These are phyloP conservation scores for Macrosteles quadrilineatus DNA, from an alignment of 1,140 invertebrate genomes.

Conservation along the genomic window DNA sequence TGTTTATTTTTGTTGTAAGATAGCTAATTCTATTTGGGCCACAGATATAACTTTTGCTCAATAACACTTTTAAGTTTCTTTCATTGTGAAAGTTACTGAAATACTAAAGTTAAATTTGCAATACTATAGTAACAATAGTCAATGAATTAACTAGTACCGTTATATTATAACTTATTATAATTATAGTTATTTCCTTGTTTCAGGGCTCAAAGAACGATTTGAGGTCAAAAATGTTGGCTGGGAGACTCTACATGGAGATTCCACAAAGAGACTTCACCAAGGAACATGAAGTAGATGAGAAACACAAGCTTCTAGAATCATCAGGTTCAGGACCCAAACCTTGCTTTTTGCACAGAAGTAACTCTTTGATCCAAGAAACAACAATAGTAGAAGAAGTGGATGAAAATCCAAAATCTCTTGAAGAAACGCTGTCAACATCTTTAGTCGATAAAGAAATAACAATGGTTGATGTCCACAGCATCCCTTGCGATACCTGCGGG, in stretches of 20 bases:
- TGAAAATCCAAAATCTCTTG: neutral
- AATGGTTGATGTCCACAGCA: constrained; percentile 24
- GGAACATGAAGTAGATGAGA: neutral
- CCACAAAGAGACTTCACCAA: neutral
- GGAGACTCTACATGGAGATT: constrained; percentile 4
- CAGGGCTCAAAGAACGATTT: constrained; percentile 3
- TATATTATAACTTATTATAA: neutral
- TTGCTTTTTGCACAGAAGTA: constrained; percentile 13
- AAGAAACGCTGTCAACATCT: neutral
- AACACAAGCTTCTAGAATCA: neutral
- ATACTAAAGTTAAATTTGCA: no score
- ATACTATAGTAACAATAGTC: no score
- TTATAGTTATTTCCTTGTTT: neutral
- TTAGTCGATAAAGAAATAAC: constrained; percentile 11
- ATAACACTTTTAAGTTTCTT: no score
- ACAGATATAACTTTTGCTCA: no score
- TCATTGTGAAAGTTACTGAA: no score
- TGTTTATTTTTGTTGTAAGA: no score
- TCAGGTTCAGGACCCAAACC: neutral
- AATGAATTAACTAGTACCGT: no score
- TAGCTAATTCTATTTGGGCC: no score
- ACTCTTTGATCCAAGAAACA: constrained; percentile 23
- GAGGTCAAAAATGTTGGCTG: constrained; percentile 8
- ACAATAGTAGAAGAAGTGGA: constrained; percentile 24
- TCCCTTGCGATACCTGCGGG: neutral